Conservation (phyloP, 2,888 invertebrate genomes). For the Cryptosula pallasiana region DNA sequence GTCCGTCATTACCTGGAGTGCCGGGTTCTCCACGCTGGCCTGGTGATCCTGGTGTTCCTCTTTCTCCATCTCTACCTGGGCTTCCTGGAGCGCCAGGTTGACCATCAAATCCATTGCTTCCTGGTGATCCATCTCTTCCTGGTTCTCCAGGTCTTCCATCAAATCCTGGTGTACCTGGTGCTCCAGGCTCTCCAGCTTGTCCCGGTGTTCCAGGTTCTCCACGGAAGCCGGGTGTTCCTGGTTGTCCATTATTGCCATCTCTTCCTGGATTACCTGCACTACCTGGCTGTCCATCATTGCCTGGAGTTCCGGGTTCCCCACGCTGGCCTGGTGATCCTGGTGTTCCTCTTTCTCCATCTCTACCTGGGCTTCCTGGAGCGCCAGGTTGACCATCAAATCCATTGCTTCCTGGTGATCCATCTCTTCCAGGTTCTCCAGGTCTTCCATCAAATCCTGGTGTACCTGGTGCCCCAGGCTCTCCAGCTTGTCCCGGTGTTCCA, state of each 20-base stretch:
- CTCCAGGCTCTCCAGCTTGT: constrained; percentile 13
- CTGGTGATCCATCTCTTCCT: constrained; percentile 19
- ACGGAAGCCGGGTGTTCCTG: neutral
- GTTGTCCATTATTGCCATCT: constrained; percentile 22
- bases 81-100: neutral
- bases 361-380: neutral
- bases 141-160: neutral
- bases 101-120: constrained; percentile 12
- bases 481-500: constrained; percentile 12
- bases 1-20: neutral
- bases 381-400: constrained; percentile 18
- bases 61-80: constrained; percentile 23
- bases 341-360: neutral
- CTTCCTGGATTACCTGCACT: constrained; percentile 21
- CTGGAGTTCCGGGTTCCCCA: neutral
- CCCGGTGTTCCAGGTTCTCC: constrained; percentile 7
- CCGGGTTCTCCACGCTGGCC: neutral
- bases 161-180: constrained; percentile 1
- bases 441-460: constrained; percentile 1
- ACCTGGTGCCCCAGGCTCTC: neutral
- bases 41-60: neutral
- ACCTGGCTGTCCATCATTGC: constrained; percentile 24
- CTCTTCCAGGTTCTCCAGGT: constrained; percentile 14
- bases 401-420: constrained; percentile 11
- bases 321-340: neutral